These are phyloP conservation scores for Trissonchulus latispiculum DNA, from an alignment of 2,888 invertebrate genomes.

Conservation along the genomic window DNA sequence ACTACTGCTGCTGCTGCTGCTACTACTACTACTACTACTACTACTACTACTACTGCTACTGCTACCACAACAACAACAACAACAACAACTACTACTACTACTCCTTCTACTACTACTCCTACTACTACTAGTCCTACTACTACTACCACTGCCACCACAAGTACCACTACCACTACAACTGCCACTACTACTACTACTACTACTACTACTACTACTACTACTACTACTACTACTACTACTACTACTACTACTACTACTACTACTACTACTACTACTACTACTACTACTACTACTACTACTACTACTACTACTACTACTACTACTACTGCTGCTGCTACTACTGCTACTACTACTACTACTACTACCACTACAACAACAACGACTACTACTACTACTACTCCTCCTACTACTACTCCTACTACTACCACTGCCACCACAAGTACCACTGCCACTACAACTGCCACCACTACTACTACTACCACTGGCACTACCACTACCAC, in stretches of 20 bases:
- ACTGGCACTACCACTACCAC: not conserved
- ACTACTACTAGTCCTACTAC: not conserved
- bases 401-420: not conserved
- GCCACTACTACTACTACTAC: not conserved
- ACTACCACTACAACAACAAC: not conserved
- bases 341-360: not conserved
- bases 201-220: not conserved
- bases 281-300: not conserved
- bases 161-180: not conserved
- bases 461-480: not conserved
- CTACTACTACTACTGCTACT: not conserved
- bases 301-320: not conserved
- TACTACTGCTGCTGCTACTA: not conserved
- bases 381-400: not conserved
- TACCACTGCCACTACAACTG: not conserved
- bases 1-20: not conserved
- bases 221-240: not conserved
- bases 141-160: not conserved
- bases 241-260: not conserved
- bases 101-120: not conserved
- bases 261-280: not conserved
- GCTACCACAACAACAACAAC: not conserved
- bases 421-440: not conserved
- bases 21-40: not conserved
- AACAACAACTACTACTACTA: not conserved